These are phyloP conservation scores for Serinus canaria DNA, from an alignment of 2,113 vertebrate species.

Conservation along the genomic window DNA sequence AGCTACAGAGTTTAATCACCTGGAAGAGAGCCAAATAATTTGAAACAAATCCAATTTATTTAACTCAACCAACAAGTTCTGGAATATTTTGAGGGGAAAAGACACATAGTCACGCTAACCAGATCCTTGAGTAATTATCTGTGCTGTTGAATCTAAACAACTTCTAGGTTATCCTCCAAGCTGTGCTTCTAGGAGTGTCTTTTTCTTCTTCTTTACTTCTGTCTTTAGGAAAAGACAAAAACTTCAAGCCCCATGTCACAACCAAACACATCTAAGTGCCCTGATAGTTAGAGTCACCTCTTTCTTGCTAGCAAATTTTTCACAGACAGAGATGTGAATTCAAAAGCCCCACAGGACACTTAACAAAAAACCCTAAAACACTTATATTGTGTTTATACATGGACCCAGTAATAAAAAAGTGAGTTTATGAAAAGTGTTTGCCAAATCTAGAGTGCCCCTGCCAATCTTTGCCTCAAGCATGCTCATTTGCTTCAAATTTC, in stretches of 20 bases:
- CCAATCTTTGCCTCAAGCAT: not conserved
- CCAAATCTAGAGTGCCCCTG: not conserved
- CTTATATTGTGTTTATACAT: accelerated
- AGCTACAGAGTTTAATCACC: not conserved
- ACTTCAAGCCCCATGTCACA: not conserved
- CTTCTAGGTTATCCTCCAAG: not conserved
- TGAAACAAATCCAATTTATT: not conserved
- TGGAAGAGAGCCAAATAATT: not conserved
- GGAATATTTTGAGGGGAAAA: not conserved
- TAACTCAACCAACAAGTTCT: not conserved
- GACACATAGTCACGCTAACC: not conserved
- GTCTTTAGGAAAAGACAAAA: not conserved
- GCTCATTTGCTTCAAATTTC: not conserved
- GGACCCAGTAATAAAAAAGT: not conserved
- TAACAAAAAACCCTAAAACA: too few relatives aligned
- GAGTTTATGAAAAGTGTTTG: not conserved
- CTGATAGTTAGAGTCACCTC: not conserved
- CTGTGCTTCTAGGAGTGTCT: accelerated
- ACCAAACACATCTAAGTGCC: accelerated
- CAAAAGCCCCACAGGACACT: not conserved
- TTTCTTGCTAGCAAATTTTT: not conserved
- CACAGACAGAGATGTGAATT: not conserved
- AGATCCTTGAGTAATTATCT: not conserved
- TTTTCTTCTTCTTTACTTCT: not conserved
- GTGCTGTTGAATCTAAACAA: not conserved